A percentile compares a stretch with the other conserved stretches of the same genome.
Conservation (phyloP, 2,888 invertebrate species). For the Asteroscopus sphinx region DNA sequence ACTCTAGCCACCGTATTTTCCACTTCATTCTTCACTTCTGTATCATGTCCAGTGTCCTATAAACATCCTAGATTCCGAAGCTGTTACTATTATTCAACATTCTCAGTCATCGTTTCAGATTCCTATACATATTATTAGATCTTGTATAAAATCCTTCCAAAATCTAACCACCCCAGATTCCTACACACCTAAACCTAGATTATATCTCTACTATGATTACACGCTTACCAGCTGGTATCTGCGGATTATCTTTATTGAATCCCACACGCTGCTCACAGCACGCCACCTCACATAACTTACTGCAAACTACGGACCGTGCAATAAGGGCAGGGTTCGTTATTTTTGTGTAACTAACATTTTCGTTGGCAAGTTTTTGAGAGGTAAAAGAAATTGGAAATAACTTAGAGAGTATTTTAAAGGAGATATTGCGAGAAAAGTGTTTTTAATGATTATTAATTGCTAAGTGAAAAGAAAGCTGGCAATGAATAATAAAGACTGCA, state of each 20-base stretch:
- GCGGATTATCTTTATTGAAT: slow-evolving; percentile 86
- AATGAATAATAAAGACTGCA: too few species aligned
- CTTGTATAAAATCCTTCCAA: slow-evolving; percentile 2
- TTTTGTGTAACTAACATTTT: slow-evolving; percentile 52
- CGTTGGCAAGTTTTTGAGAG: slow-evolving; percentile 35
- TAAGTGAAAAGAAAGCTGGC: neutral
- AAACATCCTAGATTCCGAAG: too few species aligned
- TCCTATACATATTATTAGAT: neutral
- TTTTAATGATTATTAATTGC: neutral
- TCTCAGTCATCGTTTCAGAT: neutral
- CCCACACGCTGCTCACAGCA: slow-evolving; percentile 85
- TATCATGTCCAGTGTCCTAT: accelerated
- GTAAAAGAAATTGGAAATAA: slow-evolving; percentile 30
- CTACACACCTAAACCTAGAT: slow-evolving; percentile 33
- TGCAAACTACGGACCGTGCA: slow-evolving; percentile 54
- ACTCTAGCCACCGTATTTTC: too few species aligned
- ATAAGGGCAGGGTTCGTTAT: slow-evolving; percentile 54
- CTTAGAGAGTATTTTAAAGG: slow-evolving; percentile 22
- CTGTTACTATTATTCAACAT: neutral
- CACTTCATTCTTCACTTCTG: neutral
- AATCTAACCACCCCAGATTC: slow-evolving; percentile 22
- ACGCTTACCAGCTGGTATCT: slow-evolving; percentile 66
- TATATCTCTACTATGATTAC: slow-evolving; percentile 51
- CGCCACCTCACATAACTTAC: slow-evolving; percentile 64
- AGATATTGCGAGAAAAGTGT: neutral